Evolutionary conservation across 2,113 vertebrate genomes (phyloP).

Genomic region (Pterocles burchelli): DNA sequence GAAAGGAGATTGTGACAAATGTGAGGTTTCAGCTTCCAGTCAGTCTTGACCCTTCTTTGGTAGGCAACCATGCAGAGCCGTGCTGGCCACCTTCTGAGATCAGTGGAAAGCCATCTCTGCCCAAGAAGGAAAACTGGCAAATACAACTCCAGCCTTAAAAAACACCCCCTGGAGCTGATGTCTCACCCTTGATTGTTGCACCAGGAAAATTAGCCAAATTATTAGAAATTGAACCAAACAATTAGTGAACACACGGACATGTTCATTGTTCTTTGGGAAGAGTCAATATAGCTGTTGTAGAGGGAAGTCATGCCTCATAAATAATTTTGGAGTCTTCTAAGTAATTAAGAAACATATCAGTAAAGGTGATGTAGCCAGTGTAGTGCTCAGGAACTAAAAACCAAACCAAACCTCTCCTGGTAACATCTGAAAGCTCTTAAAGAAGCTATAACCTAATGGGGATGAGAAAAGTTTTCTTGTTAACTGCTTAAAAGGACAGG

Average conservation of each 20-base stretch:
- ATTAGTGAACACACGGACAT: background rate
- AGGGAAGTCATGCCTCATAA: background rate
- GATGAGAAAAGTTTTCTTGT: background rate
- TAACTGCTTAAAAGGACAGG: background rate
- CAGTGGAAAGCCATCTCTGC: rapidly evolving
- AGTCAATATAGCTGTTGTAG: background rate
- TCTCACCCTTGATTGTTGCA: background rate
- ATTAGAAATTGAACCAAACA: background rate
- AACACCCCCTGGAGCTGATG: background rate
- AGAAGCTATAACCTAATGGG: background rate
- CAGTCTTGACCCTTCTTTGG: background rate
- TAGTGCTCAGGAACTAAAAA: background rate
- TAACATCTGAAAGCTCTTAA: background rate
- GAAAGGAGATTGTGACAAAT: background rate
- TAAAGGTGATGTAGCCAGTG: background rate
- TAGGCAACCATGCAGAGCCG: background rate
- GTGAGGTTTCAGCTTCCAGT: background rate
- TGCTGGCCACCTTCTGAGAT: rapidly evolving
- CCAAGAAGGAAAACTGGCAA: background rate
- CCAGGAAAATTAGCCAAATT: background rate
- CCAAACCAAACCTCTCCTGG: background rate
- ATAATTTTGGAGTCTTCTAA: background rate
- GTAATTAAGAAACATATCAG: constrained; percentile 3
- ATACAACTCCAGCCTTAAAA: background rate
- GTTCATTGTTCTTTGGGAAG: background rate